phyloP scores from a whole-genome alignment of 1,140 invertebrate genomes.

The Anastrepha ludens region DNA sequence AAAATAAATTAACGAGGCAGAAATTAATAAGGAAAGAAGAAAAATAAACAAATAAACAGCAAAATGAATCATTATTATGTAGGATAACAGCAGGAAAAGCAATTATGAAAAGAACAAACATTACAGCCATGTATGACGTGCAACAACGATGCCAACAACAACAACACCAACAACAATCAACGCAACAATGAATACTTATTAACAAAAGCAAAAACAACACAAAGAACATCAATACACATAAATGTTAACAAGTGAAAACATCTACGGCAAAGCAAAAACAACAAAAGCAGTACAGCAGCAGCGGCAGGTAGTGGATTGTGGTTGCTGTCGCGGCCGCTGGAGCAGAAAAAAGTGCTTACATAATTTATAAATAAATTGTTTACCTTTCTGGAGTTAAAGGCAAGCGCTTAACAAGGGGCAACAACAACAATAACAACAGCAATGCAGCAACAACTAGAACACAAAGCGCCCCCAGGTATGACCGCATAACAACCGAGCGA shows the following conservation, averaged over 20 bases:
- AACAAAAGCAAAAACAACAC: background rate
- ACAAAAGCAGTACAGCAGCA: background rate
- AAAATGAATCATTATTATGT: background rate
- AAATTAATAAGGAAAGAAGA: slow-evolving; percentile 10
- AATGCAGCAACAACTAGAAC: too few species aligned
- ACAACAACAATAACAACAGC: slow-evolving; percentile 5
- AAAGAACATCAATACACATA: background rate
- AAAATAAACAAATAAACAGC: background rate
- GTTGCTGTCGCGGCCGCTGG: too few species aligned
- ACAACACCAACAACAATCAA: background rate
- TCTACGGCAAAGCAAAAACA: background rate
- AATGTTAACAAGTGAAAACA: background rate
- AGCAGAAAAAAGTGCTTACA: background rate
- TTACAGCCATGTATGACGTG: background rate
- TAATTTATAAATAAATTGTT: slow-evolving; percentile 30
- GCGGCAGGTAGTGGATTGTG: background rate
- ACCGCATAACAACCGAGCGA: too few species aligned
- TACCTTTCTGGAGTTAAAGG: background rate
- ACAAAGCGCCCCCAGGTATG: too few species aligned
- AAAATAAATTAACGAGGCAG: background rate
- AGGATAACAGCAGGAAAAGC: slow-evolving; percentile 30
- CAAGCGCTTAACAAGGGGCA: background rate
- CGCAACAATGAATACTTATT: slow-evolving; percentile 33
- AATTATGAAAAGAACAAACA: slow-evolving; percentile 33
- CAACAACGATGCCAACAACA: background rate